Percentiles rank a stretch among this genome's conserved stretches.
phyloP scores from a whole-genome alignment of 2,113 vertebrate species.

The Poecile atricapillus region DNA sequence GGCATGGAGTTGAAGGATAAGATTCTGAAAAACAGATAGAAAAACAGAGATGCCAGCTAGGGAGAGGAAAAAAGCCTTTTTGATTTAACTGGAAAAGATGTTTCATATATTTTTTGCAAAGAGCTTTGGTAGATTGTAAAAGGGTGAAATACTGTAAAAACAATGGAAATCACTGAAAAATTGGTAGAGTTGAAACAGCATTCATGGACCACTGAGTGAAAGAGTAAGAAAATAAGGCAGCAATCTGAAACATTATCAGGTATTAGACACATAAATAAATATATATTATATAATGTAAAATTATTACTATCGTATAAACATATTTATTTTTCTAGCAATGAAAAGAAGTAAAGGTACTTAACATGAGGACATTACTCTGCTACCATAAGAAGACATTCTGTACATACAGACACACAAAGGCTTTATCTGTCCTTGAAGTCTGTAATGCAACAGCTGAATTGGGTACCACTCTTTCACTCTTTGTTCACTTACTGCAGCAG shows the following conservation, averaged over 20 bases:
- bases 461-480: neutral
- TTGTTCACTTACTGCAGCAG: neutral
- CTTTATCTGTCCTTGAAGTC: neutral
- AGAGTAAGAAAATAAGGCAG: neutral
- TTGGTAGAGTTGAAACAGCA: neutral
- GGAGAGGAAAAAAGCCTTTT: neutral
- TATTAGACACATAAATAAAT: neutral
- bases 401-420: neutral
- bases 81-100: neutral
- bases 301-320: neutral
- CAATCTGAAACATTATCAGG: neutral
- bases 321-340: neutral
- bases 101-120: neutral
- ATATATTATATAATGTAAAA: neutral
- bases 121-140: neutral
- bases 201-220: neutral
- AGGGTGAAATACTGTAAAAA: neutral
- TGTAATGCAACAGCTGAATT: neutral
- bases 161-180: neutral
- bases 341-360: neutral
- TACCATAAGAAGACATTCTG: neutral
- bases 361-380: neutral
- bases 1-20: neutral
- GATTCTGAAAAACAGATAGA: neutral
- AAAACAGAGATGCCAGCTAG: neutral